Base-by-base conservation (phyloP, 1,140 invertebrate genomes). In the Phymastichus coffea region DNA sequence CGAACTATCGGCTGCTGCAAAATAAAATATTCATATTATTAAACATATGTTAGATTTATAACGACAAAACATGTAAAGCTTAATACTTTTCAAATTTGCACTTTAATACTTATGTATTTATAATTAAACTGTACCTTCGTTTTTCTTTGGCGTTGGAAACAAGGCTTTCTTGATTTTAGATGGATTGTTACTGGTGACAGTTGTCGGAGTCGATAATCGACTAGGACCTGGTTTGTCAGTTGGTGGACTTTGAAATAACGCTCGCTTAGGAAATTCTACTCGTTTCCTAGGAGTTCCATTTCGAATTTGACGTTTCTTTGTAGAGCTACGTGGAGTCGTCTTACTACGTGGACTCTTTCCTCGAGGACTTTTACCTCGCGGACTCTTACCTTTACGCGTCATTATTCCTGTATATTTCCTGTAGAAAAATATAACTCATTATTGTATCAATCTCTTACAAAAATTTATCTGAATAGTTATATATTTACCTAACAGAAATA, bases 181-280 rank as follows among this genome's bases (percentile, higher is more conserved):
- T 1, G 73, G 61, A 68, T 69, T 76, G 10, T 57, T 54, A 15
- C 44, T 53, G 25, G 25, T 30, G 20, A 10, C 14, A 1, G 15
- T 25, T 20, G 17, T 40, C 19, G 46, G 19, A 28, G 30, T 20
- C 9, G 57, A 33, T 64, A 54, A 2, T 43, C 68, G 66, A 70
- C 78, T 79, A 20, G 78, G 71, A 15, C 75, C 73, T 35, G 74
- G 67, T 47, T 60, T 70, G 28, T 75, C 69, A 2, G 66, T 46
- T 10, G 81, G 78, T 23, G 86, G 85, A 69, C 86, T 88, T 61
- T 87, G 80, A 61, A 88, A 87, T 0, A 88, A 66, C 0, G 86
- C 85, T 62, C 86, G 72, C 66, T 86, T 87, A 2, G 84, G 78
- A 0, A 80, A 81, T 63, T 83, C 80, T 41, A 81, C 22, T 43